Evolutionary conservation across 2,113 vertebrate species (phyloP), one percentile per base, ranked within the genome.

Genomic region (Passer montanus): DNA sequence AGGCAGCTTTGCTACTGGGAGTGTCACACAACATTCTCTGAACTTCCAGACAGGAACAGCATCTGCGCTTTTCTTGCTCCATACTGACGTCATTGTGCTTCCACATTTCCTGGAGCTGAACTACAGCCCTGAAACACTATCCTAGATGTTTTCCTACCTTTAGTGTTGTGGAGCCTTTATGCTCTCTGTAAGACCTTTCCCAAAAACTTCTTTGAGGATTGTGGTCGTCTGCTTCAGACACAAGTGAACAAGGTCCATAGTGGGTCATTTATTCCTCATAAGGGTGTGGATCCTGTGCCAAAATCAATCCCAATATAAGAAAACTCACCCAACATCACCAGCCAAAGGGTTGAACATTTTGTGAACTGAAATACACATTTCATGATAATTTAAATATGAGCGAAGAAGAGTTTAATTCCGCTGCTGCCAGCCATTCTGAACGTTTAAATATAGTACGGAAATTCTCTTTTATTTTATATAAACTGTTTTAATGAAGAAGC

Each of bases 381-480:
- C 56, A 37, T 47, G 46, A 67, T 80, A 88, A 70, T 59, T 90
- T 80, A 94, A 96, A 81, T 74, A 86, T 49, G 68, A 72, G 76
- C 20, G 4, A 91, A 88, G 78, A 93, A 59, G 79, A 70, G 79
- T 77, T 68, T 84, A 67, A 93, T 84, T 95, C 87, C 0, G 0
- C 62, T 92, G 84, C 88, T 97, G 90, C 88, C 94, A 95, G 79
- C 64, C 70, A 88, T 59, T 75, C 47, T 15, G 0, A 70, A 66
- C 0, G 0, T 60, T 94, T 90, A 90, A 95, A 95, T 86, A 96
- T 63, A 95, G 85, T 31, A 86, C 0, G 0, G 37, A 90, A 96
- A 86, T 64, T 84, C 76, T 76, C 63, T 93, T 93, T 77, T 90
- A 83, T 91, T 93, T 94, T 88, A 68, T 67, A 84, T 44, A 86